Conservation (phyloP, 2,113 vertebrate species). For the Orientallactaga bullata region DNA sequence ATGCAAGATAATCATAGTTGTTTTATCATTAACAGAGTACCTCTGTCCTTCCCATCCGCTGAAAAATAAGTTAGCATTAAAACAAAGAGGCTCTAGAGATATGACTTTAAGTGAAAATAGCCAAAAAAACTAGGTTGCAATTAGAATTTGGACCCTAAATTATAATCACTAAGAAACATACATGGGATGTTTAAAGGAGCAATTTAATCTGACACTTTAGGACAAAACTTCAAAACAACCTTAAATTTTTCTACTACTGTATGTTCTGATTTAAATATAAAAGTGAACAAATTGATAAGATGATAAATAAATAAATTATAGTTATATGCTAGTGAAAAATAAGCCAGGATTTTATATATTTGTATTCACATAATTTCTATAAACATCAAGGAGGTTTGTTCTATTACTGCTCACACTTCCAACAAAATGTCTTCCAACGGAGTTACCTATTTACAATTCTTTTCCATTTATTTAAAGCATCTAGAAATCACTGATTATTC, state of each 20-base stretch:
- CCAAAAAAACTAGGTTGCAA: conserved; percentile 35
- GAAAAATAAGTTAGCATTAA: conserved; percentile 66
- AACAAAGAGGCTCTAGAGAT: neutral
- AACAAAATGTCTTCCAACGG: neutral
- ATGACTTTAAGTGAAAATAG: conserved; percentile 46
- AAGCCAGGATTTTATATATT: neutral
- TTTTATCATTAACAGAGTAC: conserved; percentile 71
- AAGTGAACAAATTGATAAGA: conserved; percentile 50
- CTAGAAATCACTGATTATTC: neutral
- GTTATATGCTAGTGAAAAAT: neutral
- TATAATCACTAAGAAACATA: conserved; percentile 52
- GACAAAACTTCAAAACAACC: neutral
- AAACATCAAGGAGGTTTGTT: neutral
- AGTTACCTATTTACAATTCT: neutral
- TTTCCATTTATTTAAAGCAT: neutral
- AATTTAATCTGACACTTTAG: conserved; percentile 21
- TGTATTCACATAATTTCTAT: neutral
- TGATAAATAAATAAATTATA: conserved; percentile 32
- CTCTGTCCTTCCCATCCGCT: conserved; percentile 58
- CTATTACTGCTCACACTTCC: neutral
- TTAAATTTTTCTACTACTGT: conserved; percentile 26
- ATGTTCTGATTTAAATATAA: neutral
- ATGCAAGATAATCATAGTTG: conserved; percentile 77
- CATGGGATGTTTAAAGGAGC: neutral
- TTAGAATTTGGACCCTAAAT: conserved; percentile 48